phyloP scores from a whole-genome alignment of 2,888 invertebrate genomes.

The Horisme vitalbata region DNA sequence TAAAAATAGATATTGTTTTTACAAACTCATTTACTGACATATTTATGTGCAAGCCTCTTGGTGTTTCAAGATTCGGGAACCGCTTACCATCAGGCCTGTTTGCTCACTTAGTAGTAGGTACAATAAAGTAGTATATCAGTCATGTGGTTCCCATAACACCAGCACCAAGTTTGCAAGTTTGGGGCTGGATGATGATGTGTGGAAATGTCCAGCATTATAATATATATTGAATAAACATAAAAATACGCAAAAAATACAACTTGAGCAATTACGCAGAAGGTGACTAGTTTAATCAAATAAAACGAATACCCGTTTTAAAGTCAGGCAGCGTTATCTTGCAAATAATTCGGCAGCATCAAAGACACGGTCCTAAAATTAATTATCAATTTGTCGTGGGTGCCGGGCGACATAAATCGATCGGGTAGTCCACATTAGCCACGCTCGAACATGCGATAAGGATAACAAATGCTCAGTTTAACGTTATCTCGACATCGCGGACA shows the following conservation, averaged over 20 bases:
- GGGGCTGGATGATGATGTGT: too few relatives aligned
- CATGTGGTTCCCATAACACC: too few relatives aligned
- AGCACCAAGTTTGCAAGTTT: too few relatives aligned
- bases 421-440: constrained; percentile 79
- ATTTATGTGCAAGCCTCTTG: too few relatives aligned
- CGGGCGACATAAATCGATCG: constrained; percentile 81
- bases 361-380: constrained; percentile 75
- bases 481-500: constrained; percentile 81
- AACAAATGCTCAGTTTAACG: constrained; percentile 82
- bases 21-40: too few relatives aligned
- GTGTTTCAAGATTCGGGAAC: too few relatives aligned
- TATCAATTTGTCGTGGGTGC: constrained; percentile 82
- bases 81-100: too few relatives aligned
- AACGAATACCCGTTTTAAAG: constrained; percentile 23
- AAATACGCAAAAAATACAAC: neutral
- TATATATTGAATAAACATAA: neutral
- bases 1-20: too few relatives aligned
- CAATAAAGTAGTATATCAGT: too few relatives aligned
- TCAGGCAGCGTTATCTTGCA: constrained; percentile 50
- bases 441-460: constrained; percentile 77
- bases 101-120: too few relatives aligned
- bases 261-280: constrained; percentile 5
- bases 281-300: constrained; percentile 20
- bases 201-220: too few relatives aligned
- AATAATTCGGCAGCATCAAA: constrained; percentile 79